A percentile compares a stretch with the other conserved stretches of the same genome.
These are phyloP conservation scores for Xenopus laevis DNA, from an alignment of 2,113 vertebrate species.

Conservation along the genomic window DNA sequence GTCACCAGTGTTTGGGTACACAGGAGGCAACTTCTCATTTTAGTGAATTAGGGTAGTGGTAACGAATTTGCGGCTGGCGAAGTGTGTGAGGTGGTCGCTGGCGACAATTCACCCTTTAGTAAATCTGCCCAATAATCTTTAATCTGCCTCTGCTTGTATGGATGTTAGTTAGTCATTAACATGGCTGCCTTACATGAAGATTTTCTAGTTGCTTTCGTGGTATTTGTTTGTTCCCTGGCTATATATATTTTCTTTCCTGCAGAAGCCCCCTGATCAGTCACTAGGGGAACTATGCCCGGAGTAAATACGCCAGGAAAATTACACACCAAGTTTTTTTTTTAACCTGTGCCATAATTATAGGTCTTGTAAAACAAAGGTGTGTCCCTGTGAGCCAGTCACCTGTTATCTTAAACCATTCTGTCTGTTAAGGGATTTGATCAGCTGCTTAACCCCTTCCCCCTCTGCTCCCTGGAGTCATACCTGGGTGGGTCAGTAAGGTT, in stretches of 20 bases:
- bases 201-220: background rate
- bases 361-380: conserved; percentile 46
- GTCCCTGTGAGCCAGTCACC: conserved; percentile 37
- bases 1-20: too few species aligned
- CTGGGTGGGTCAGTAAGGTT: conserved; percentile 1
- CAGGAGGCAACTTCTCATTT: too few species aligned
- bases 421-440: conserved; percentile 38
- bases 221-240: background rate
- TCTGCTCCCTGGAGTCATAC: conserved; percentile 23
- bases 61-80: too few species aligned
- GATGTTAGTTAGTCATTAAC: too few species aligned
- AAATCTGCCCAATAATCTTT: too few species aligned
- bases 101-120: too few species aligned
- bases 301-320: conserved; percentile 21
- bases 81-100: too few species aligned
- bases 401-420: conserved; percentile 40
- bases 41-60: too few species aligned
- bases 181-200: background rate
- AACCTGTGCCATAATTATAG: conserved; percentile 39
- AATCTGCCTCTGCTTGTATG: background rate
- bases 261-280: conserved; percentile 1
- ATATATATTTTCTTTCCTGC: background rate
- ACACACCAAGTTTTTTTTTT: conserved; percentile 19
- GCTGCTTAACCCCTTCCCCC: conserved; percentile 41
- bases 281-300: conserved; percentile 6